These are phyloP conservation scores for Agrochola lota DNA, from an alignment of 2,888 invertebrate genomes.

Conservation along the genomic window DNA sequence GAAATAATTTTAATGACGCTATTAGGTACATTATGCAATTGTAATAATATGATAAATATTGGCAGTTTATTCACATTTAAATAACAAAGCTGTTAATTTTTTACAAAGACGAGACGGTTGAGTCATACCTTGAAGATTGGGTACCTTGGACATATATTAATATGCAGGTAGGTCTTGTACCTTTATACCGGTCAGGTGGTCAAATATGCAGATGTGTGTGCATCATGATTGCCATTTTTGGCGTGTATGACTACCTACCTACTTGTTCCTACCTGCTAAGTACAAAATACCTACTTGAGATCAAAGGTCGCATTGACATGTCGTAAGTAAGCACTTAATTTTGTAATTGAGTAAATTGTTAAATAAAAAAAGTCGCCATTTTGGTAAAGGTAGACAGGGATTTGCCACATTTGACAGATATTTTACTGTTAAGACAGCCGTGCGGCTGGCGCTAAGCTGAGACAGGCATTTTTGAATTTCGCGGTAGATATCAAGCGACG, in stretches of 20 bases:
- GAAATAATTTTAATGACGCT: not conserved
- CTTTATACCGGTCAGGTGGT: conserved; percentile 52
- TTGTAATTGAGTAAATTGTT: conserved; percentile 16
- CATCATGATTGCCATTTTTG: conserved; percentile 62
- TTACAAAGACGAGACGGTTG: conserved; percentile 40
- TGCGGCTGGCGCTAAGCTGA: too few species aligned
- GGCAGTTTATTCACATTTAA: conserved; percentile 8
- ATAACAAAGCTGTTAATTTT: conserved; percentile 23
- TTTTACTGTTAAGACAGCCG: too few species aligned
- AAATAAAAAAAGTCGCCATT: conserved; percentile 4
- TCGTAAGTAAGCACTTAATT: not conserved
- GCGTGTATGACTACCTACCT: conserved; percentile 46
- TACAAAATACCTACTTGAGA: not conserved
- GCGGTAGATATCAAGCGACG: too few species aligned
- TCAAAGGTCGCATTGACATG: conserved; percentile 26
- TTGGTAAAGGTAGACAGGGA: too few species aligned
- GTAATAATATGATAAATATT: conserved; percentile 17
- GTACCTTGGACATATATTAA: conserved; percentile 12
- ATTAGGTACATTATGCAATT: conserved; percentile 20
- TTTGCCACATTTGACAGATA: too few species aligned
- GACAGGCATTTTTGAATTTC: too few species aligned
- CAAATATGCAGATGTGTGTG: conserved; percentile 58
- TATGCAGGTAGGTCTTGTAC: conserved; percentile 13
- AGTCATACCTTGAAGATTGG: conserved; percentile 45
- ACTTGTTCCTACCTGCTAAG: conserved; percentile 9